Evolutionary conservation across 2,888 invertebrate genomes (phyloP), one percentile per base, ranked within the genome.

Genomic region (Mesochorus sp.): DNA sequence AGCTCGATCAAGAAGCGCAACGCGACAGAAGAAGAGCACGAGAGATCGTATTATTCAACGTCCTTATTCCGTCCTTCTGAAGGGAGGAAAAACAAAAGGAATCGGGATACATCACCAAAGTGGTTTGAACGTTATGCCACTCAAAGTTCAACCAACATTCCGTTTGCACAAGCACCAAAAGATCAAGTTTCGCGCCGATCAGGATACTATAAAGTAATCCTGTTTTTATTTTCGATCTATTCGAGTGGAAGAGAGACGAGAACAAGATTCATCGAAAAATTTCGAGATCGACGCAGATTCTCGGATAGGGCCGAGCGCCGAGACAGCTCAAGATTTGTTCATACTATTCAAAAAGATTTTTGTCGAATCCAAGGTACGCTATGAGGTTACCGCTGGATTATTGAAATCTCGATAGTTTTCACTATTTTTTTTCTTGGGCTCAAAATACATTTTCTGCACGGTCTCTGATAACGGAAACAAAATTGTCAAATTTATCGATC

Each of bases 141-240:
- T 78, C 66, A 81, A 80, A 53, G 71, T 79, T 80, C 84, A 85
- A 49, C 83, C 82, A 77, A 83, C 77, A 55, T 85, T 86, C 66
- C 85, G 83, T 79, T 77, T 86, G 26, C 86, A 88, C 72, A 89
- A 88, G 67, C 85, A 86, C 39, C 86, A 86, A 73, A 87, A 84
- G 75, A 88, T 88, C 72, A 89, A 89, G 87, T 80, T 79, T 67
- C 77, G 80, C 42, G 64, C 59, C 12, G 74, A 78, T 57, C 76
- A 74, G 76, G 80, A 81, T 37, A 77, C 73, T 37, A 81, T 81
- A 67, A 82, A 82, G 74, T 82, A 79, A 67, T 51, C 67, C 62
- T 72, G 5, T 1, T 6, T 12, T 24, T 0, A 39, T 37, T 6
- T 1, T 12, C 37, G 37, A 8, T 51, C 66, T 34, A 37, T 61